Evolutionary conservation across 2,113 vertebrate genomes (phyloP).

Genomic region (Pygoscelis adeliae): DNA sequence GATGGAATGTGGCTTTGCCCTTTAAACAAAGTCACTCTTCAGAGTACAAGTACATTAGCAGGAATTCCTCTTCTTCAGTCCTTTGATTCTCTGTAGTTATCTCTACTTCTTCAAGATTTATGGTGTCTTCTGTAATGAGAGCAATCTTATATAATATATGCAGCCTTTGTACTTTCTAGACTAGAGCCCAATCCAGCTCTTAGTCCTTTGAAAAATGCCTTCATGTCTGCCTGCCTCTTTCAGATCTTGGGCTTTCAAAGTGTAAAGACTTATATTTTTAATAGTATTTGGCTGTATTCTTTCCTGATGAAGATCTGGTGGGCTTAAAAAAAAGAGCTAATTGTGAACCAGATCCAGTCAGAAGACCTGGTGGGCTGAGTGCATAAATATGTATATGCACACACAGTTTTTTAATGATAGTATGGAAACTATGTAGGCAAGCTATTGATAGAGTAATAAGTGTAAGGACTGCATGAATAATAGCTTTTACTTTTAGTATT

Average conservation of each 20-base stretch:
- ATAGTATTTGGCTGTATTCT: background rate
- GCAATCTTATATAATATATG: background rate
- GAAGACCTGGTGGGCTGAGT: background rate
- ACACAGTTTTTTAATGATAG: background rate
- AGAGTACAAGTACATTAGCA: background rate
- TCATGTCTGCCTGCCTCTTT: background rate
- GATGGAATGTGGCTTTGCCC: background rate
- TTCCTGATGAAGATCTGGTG: background rate
- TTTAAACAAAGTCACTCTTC: slow-evolving; percentile 6
- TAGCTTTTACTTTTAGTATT: background rate
- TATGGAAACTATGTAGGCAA: background rate
- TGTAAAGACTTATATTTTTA: background rate
- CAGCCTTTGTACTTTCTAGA: background rate
- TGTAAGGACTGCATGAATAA: background rate
- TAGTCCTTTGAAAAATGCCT: slow-evolving; percentile 15
- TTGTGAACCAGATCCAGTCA: background rate
- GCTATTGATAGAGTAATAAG: background rate
- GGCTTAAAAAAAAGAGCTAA: background rate
- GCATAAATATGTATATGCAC: background rate
- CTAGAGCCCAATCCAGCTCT: background rate
- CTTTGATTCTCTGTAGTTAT: slow-evolving; percentile 15
- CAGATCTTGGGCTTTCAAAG: background rate
- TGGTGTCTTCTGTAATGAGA: slow-evolving; percentile 8
- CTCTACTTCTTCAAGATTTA: slow-evolving; percentile 26
- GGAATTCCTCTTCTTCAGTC: background rate